Base-by-base conservation (phyloP, 2,113 vertebrate species). In the Micronycteris hirsuta region DNA sequence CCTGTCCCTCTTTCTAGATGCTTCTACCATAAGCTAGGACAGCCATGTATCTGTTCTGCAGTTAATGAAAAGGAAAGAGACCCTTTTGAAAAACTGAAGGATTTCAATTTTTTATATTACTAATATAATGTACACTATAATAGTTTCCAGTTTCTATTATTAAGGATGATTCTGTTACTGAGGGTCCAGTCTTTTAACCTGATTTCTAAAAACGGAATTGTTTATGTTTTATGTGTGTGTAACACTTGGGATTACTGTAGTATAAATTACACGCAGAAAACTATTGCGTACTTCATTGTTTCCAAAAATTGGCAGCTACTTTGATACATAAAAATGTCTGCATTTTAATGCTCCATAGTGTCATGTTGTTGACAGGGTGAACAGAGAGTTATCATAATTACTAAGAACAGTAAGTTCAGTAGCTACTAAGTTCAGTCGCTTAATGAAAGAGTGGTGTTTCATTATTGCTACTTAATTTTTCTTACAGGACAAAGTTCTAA, bases 401-500 rank as follows among this genome's bases (percentile, higher is more conserved):
- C 89, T 74, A 71, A 86, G 76, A 68, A 33, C 33, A 68, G 5
- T 63, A 41, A 49, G 41, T n/a, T 82, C 33, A 36, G 3, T 91
- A 71, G 31, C 74, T 95, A 20, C 52, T 83, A 38, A 63, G 45
- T 33, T 85, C 31, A 38, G 2, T 91, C 63, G 28, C 68, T 95
- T 43, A 52, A 36, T 58, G 73, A 84, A 24, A 78, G 58, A 36
- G 7, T 65, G 2, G 1, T 92, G 77, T 96, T 96, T 94, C 93
- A 96, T 96, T 91, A 96, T 82, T 96, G 36, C 33, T 94, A 28
- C 90, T 97, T 74, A 94, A 58, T 97, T 90, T 98, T 98, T 67
- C 68, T 98, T 97, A 54, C 97, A 99, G 99, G 99, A 73, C 99
- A 99, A 91, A 98, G 96, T 97, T 98, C 99, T 93, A 99, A 98